Conservation (phyloP, 2,888 invertebrate genomes). For the Blera fallax region DNA sequence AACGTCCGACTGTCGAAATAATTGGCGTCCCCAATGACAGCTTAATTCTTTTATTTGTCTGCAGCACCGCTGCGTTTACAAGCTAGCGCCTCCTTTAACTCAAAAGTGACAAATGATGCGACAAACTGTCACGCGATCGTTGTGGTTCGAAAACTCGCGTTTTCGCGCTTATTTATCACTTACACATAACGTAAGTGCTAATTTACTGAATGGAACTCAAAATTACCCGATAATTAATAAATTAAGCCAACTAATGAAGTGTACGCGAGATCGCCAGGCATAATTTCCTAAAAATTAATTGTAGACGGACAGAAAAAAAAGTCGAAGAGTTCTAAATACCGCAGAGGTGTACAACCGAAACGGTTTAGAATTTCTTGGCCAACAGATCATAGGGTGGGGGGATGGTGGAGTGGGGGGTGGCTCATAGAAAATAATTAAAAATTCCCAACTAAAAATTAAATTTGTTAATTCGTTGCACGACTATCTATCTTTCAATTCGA, state of each 20-base stretch:
- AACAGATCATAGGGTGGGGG: too few relatives aligned
- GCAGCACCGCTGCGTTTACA: neutral
- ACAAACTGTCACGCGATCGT: conserved; percentile 61
- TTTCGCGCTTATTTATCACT: conserved; percentile 56
- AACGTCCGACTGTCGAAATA: conserved; percentile 62
- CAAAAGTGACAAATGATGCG: conserved; percentile 71
- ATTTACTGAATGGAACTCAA: conserved; percentile 70
- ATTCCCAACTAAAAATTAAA: conserved; percentile 8
- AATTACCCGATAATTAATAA: conserved; percentile 70
- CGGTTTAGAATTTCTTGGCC: conserved; percentile 53
- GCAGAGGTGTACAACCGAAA: conserved; percentile 56
- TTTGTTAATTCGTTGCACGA: conserved; percentile 11
- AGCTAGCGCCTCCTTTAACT: conserved; percentile 11
- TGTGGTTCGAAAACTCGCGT: conserved; percentile 31
- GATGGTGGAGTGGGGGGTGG: too few relatives aligned
- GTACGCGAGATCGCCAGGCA: conserved; percentile 30
- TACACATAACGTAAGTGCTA: conserved; percentile 36
- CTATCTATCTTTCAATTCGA: conserved; percentile 16
- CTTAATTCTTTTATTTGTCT: conserved; percentile 29
- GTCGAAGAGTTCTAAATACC: conserved; percentile 56
- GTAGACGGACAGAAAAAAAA: neutral
- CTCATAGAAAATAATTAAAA: conserved; percentile 21
- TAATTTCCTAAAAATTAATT: conserved; percentile 34
- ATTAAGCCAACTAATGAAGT: conserved; percentile 67
- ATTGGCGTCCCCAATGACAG: conserved; percentile 66